Evolutionary conservation across 2,113 vertebrate species (phyloP), one percentile per base, ranked within the genome.

Genomic region (Eulemur macaco): DNA sequence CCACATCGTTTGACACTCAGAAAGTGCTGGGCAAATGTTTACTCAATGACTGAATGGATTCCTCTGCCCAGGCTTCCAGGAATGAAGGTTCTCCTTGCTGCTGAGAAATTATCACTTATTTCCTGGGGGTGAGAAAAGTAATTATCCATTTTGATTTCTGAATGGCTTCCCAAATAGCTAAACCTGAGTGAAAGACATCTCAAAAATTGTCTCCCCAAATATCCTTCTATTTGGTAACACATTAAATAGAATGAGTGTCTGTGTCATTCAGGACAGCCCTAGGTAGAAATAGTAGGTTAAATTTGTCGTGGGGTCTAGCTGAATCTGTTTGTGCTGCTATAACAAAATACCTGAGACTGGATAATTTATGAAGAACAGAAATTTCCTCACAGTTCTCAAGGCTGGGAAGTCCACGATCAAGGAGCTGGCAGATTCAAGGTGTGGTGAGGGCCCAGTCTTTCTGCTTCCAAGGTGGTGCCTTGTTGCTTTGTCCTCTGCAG

Each of bases 41-140:
- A 56, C 27, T 50, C 39, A 50, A 63, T 54, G 64, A 60, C 52
- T 54, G 42, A 66, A 50, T n/a, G 23, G 23, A 42, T 91, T 54
- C 47, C 13, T 60, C 78, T 14, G 77, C 31, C 39, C 52, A 92
- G 5, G 37, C n/a, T 34, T 83, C 81, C 77, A 58, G 37, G 18
- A 93, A 10, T 42, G 29, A 64, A 86, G 45, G 21, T 27, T 91
- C 15, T 96, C 60, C 39, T 95, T 92, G 42, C 39, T 52, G n/a
- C 47, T 63, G 39, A 89, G 52, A 95, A 89, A n/a, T 71, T 12
- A 77, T 77, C 69, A 39, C 39, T 80, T 60, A 10, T 76, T 66
- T 92, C 76, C 76, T 60, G 21, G 25, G 17, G 63, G 31, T 71
- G 27, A 93, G 56, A 73, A 93, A 95, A 83, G 50, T n/a, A 96